These are phyloP conservation scores for Alligator mississippiensis DNA, from an alignment of 2,113 vertebrate species.

Conservation along the genomic window DNA sequence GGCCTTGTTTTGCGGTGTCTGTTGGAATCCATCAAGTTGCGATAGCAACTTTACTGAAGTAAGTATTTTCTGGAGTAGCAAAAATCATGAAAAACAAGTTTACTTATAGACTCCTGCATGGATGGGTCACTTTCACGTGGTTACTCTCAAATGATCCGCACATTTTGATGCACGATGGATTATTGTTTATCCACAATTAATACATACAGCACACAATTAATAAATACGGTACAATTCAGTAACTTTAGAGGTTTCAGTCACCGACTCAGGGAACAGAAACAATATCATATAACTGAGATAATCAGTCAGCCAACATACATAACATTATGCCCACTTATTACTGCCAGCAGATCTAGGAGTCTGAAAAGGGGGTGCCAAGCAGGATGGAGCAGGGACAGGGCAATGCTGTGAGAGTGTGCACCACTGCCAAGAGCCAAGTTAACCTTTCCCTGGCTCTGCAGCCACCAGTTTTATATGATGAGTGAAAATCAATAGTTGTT, in stretches of 20 bases:
- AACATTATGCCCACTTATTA: too few relatives aligned
- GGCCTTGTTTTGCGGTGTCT: background rate
- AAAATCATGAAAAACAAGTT: background rate
- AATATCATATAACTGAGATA: background rate
- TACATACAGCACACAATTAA: background rate
- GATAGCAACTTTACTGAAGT: background rate
- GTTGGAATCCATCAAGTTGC: background rate
- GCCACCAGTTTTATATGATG: too few relatives aligned
- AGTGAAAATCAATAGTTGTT: too few relatives aligned
- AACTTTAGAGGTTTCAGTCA: background rate
- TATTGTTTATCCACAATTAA: background rate
- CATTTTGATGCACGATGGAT: background rate
- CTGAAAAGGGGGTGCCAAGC: too few relatives aligned
- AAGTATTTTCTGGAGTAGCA: background rate
- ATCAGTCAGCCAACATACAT: too few relatives aligned
- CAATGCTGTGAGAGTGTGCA: too few relatives aligned
- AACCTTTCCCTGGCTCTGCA: too few relatives aligned
- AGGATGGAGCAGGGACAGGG: too few relatives aligned
- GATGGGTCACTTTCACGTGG: background rate
- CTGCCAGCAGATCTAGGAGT: too few relatives aligned
- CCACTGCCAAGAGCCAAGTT: too few relatives aligned
- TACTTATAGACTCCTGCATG: background rate
- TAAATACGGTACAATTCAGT: background rate
- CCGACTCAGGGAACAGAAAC: background rate
- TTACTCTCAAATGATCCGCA: background rate